Percentiles rank a stretch among this genome's conserved stretches.
phyloP scores from a whole-genome alignment of 2,113 vertebrate species.

The Phasianus colchicus region DNA sequence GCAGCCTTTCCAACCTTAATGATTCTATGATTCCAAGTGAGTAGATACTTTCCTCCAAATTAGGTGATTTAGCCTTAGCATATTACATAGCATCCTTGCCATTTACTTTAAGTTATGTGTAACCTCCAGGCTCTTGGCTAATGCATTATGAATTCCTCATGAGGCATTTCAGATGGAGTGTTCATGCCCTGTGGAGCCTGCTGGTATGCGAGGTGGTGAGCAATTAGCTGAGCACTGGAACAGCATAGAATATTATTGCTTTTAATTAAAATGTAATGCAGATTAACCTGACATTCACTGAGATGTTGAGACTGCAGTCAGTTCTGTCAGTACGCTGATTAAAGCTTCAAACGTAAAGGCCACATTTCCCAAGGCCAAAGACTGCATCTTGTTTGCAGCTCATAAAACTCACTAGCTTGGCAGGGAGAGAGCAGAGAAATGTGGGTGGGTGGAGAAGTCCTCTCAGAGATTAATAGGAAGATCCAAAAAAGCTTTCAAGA shows the following conservation, averaged over 20 bases:
- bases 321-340: neutral
- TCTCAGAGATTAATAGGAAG: neutral
- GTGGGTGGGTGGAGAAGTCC: neutral
- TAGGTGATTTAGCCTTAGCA: neutral
- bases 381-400: neutral
- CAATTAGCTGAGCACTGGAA: neutral
- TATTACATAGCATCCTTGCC: neutral
- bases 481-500: conserved; percentile 1
- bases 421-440: neutral
- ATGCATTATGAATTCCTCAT: neutral
- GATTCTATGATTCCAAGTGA: too few species aligned
- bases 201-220: neutral
- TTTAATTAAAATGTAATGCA: neutral
- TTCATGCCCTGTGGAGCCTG: neutral
- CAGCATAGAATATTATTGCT: neutral
- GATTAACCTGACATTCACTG: neutral
- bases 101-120: neutral
- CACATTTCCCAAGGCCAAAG: neutral
- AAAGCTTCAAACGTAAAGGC: neutral
- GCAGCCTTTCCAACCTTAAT: too few species aligned
- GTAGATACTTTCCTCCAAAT: neutral
- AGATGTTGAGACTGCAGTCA: neutral
- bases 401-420: neutral
- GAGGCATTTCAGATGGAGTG: neutral
- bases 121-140: neutral